A percentile compares a stretch with the other conserved stretches of the same genome.
phyloP scores from a whole-genome alignment of 2,888 invertebrate species.

The Sicus ferrugineus region DNA sequence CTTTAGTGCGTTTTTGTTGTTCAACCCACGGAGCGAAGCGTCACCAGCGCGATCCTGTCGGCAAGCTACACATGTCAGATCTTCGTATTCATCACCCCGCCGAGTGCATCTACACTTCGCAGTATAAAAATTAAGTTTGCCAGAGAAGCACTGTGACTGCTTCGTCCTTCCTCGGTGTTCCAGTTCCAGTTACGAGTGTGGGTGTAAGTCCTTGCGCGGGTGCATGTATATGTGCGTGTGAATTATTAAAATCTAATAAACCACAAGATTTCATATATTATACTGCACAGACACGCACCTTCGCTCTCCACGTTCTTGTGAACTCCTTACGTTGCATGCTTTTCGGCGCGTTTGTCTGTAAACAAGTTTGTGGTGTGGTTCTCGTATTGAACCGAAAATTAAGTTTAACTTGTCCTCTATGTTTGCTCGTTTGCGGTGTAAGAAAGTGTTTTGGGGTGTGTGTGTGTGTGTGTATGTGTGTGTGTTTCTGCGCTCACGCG shows the following conservation, averaged over 20 bases:
- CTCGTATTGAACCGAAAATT: conserved; percentile 63
- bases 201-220: not conserved
- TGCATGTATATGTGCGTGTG: conserved; percentile 46
- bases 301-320: conserved; percentile 6
- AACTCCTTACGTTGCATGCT: conserved; percentile 44
- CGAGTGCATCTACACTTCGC: too few species aligned
- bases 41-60: conserved; percentile 4
- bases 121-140: too few species aligned
- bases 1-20: conserved; percentile 48
- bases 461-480: conserved; percentile 22
- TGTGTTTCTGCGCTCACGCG: conserved; percentile 7
- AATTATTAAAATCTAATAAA: conserved; percentile 64
- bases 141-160: too few species aligned
- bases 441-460: conserved; percentile 23
- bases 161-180: too few species aligned
- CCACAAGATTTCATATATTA: conserved; percentile 60
- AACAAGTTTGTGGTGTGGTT: conserved; percentile 52
- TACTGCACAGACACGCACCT: conserved; percentile 1
- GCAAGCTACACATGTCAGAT: not conserved
- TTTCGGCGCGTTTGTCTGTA: conserved; percentile 39
- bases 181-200: not conserved
- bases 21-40: conserved; percentile 11
- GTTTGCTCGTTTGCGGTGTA: conserved; percentile 27
- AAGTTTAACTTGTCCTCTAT: conserved; percentile 57
- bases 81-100: not conserved